Percentiles rank a stretch among this genome's conserved stretches.
phyloP scores from a whole-genome alignment of 2,797 vertebrate genomes.

The Dicrostonyx torquatus region DNA sequence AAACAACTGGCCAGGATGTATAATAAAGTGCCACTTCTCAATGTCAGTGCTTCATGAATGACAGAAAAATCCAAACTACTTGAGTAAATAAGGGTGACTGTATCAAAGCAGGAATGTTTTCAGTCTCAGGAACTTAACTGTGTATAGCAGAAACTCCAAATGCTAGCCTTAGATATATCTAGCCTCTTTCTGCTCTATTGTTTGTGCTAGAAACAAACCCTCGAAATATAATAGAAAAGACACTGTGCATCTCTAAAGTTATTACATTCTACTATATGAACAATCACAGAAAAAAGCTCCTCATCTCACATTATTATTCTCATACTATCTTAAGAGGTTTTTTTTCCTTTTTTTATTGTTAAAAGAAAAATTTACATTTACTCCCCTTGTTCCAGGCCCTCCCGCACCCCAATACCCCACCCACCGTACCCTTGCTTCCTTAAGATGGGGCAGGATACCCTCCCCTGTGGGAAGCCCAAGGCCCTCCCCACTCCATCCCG shows the following conservation, averaged over 20 bases:
- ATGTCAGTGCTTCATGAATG: background rate
- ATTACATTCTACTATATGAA: slow-evolving; percentile 14
- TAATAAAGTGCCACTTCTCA: background rate
- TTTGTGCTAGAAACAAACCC: slow-evolving; percentile 6
- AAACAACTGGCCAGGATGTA: background rate
- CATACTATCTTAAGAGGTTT: background rate
- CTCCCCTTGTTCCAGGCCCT: too few relatives aligned
- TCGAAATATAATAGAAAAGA: background rate
- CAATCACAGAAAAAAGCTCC: background rate
- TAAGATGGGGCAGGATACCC: too few relatives aligned
- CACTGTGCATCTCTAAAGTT: slow-evolving; percentile 24
- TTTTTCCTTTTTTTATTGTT: too few relatives aligned
- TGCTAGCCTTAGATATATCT: background rate
- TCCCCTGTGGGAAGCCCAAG: too few relatives aligned
- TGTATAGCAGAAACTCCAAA: background rate
- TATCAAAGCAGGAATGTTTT: background rate
- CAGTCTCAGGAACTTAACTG: slow-evolving; percentile 1
- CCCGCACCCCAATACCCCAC: too few relatives aligned
- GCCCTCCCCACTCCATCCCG: too few relatives aligned
- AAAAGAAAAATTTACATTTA: too few relatives aligned
- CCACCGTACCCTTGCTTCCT: too few relatives aligned
- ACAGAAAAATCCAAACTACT: background rate
- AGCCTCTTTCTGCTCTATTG: background rate
- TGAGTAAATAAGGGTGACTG: slow-evolving; percentile 1
- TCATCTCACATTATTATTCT: slow-evolving; percentile 27